Base-by-base conservation (phyloP, 2,113 vertebrate genomes). In the Dicaeum eximium region DNA sequence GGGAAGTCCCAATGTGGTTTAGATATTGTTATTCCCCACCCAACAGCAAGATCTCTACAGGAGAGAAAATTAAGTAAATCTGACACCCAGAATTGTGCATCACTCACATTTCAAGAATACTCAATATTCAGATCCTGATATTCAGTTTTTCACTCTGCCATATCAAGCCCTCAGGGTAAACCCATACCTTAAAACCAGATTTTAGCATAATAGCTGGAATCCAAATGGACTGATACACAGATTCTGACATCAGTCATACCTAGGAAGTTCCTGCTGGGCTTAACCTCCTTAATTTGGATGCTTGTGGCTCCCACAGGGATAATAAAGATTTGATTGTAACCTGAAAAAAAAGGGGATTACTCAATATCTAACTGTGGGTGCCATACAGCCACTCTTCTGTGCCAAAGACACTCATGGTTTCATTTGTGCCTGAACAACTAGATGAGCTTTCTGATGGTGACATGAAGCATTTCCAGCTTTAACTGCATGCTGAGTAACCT, bases 261-360 rank as follows among this genome's bases (percentile, higher is more conserved):
- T n/a, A 99, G 88, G 69, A 99, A 99, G 92, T 99, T 99, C 47
- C 98, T 99, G 89, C 98, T 98, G n/a, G 99, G 98, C 3, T 96
- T 96, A 5, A 96, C 98, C 88, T 99, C 99, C 94, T 98, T 98
- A 66, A 99, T 98, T 74, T 45, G 98, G 86, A 99, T 98, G 91
- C 98, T 99, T 25, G 98, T 99, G 51, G 99, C 99, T 77, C 99
- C 99, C 47, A 96, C 72, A 1, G 99, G 99, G 75, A 99, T 98
- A 85, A 98, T 97, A 85, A 99, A 98, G 88, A 99, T 98, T 96
- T 99, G 99, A 97, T 99, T 99, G 97, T 99, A 99, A 93, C 99
- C 99, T 99, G 88, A 24, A 65, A 33, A 67, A 61, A 35, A 9
- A 11, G 5, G 19, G 1, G 22, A 62, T 90, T 61, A 73, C 88